A percentile compares a stretch with the other conserved stretches of the same genome.
These are phyloP conservation scores for Phortica variegata DNA, from an alignment of 1,140 invertebrate species.

Conservation along the genomic window DNA sequence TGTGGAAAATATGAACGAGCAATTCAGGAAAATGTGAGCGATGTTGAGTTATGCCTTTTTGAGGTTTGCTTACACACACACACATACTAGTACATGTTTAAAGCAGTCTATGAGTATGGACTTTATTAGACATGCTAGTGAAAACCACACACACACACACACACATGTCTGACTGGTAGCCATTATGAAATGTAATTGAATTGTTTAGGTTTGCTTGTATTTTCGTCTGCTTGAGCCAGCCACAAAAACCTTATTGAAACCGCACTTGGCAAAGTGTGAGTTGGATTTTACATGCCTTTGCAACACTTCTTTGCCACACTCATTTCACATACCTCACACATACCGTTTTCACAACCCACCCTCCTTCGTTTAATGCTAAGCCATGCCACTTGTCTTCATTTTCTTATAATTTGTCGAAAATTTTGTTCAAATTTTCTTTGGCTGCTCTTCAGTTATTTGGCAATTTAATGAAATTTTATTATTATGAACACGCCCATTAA, in stretches of 20 bases:
- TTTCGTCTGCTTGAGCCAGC: too few species aligned
- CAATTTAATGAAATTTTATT: slow-evolving; percentile 56
- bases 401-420: slow-evolving; percentile 26
- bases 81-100: too few species aligned
- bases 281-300: not conserved
- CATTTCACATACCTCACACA: not conserved
- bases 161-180: slow-evolving; percentile 13
- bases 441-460: slow-evolving; percentile 9
- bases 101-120: too few species aligned
- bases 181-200: slow-evolving; percentile 50
- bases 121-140: too few species aligned
- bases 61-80: slow-evolving; percentile 38
- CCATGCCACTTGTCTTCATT: slow-evolving; percentile 46
- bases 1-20: too few species aligned
- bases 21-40: too few species aligned
- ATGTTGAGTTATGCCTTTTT: slow-evolving; percentile 44
- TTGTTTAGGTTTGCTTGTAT: slow-evolving; percentile 39
- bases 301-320: slow-evolving; percentile 5
- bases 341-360: not conserved
- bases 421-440: slow-evolving; percentile 24
- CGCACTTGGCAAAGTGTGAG: not conserved
- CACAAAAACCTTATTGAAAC: too few species aligned
- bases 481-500: slow-evolving; percentile 51
- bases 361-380: not conserved
- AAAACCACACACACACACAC: slow-evolving; percentile 5